A percentile compares a stretch with the other conserved stretches of the same genome.
Evolutionary conservation across 1,140 invertebrate species (phyloP).

Genomic region (Spodoptera frugiperda): DNA sequence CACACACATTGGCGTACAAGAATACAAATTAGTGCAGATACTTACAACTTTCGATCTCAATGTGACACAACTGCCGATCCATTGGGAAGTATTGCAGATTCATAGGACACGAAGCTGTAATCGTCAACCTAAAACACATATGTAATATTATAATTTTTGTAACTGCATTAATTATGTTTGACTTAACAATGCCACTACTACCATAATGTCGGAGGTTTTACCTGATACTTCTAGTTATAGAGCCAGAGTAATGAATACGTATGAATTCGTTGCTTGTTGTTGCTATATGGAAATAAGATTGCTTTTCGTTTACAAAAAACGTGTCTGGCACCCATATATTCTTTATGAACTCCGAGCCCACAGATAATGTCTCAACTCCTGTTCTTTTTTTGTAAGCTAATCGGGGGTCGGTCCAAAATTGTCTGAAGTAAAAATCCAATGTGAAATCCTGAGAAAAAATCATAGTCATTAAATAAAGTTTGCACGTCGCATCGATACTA

Average conservation of each 20-base stretch:
- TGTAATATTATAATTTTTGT: neutral
- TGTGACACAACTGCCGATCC: constrained; percentile 98
- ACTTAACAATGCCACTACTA: neutral
- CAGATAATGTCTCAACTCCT: constrained; percentile 95
- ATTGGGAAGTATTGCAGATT: constrained; percentile 99
- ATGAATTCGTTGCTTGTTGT: constrained; percentile 99
- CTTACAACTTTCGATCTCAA: constrained; percentile 99
- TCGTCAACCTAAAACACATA: constrained; percentile 93
- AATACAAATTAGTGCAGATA: constrained; percentile 81
- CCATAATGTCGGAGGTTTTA: constrained; percentile 80
- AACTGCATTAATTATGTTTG: neutral
- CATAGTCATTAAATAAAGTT: constrained; percentile 40
- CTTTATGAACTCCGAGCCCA: constrained; percentile 97
- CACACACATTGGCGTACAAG: constrained; percentile 28
- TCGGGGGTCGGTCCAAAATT: constrained; percentile 98
- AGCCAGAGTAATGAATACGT: constrained; percentile 97
- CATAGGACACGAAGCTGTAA: constrained; percentile 99
- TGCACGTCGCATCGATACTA: too few species aligned
- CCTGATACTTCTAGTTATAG: constrained; percentile 98
- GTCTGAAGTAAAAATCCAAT: constrained; percentile 99
- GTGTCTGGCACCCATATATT: constrained; percentile 99
- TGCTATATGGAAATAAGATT: constrained; percentile 99
- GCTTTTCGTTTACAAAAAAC: constrained; percentile 99
- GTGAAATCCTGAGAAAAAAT: constrained; percentile 95
- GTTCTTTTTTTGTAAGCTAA: constrained; percentile 95